Evolutionary conservation across 2,113 vertebrate species (phyloP).

Genomic region (human (Homo sapiens)): DNA sequence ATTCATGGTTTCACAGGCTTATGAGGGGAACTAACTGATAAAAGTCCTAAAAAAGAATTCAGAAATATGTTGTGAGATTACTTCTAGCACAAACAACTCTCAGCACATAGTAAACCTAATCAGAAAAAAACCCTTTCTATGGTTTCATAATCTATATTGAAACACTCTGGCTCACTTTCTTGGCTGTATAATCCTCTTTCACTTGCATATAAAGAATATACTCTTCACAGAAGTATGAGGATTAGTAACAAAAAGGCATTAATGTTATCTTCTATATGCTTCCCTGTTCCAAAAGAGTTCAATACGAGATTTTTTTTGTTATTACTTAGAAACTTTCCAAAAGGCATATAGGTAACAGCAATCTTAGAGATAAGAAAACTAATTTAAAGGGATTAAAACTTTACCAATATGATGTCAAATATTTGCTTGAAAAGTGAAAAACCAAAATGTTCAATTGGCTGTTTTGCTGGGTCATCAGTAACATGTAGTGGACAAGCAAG

Average conservation of each 20-base stretch:
- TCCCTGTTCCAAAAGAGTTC: slow-evolving; percentile 64
- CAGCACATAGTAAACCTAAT: slow-evolving; percentile 42
- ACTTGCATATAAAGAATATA: slow-evolving; percentile 61
- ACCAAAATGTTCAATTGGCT: slow-evolving; percentile 44
- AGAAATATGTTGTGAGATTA: slow-evolving; percentile 47
- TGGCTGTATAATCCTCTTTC: slow-evolving; percentile 72
- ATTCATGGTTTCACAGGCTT: not conserved
- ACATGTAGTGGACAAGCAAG: not conserved
- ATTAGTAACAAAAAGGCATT: slow-evolving; percentile 71
- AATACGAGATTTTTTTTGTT: slow-evolving; percentile 54
- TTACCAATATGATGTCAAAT: slow-evolving; percentile 66
- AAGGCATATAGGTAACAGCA: slow-evolving; percentile 61
- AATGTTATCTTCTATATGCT: slow-evolving; percentile 43
- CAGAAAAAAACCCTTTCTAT: slow-evolving; percentile 52
- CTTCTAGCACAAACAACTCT: slow-evolving; percentile 53
- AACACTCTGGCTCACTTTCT: slow-evolving; percentile 51
- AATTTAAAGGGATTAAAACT: slow-evolving; percentile 77
- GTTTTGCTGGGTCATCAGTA: slow-evolving; percentile 40
- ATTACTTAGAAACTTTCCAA: slow-evolving; percentile 64
- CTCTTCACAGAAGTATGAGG: slow-evolving; percentile 51
- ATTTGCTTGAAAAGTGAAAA: slow-evolving; percentile 69
- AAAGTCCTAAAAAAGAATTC: not conserved
- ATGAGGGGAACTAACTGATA: not conserved
- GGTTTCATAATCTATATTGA: slow-evolving; percentile 50
- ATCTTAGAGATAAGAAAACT: slow-evolving; percentile 74